phyloP scores from a whole-genome alignment of 2,113 vertebrate species.

The Eclectus roratus region DNA sequence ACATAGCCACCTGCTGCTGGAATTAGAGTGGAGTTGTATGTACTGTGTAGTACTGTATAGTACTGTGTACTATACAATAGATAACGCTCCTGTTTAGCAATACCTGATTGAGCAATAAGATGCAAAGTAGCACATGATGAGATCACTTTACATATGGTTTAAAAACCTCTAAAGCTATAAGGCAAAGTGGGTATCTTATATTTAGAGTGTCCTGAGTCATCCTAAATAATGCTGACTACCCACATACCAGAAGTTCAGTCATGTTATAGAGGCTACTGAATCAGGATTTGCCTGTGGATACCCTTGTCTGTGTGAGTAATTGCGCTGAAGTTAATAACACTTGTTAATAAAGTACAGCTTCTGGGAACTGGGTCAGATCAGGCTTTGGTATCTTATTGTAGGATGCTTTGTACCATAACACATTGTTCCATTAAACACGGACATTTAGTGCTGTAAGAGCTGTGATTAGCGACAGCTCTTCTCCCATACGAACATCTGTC shows the following conservation, averaged over 20 bases:
- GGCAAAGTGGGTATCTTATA: neutral
- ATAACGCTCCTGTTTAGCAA: slow-evolving; percentile 3
- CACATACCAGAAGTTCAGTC: neutral
- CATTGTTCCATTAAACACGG: neutral
- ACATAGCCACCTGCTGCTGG: neutral
- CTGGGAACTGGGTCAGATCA: slow-evolving; percentile 42
- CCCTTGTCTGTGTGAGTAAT: neutral
- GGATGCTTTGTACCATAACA: neutral
- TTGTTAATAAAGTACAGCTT: neutral
- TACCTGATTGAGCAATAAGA: neutral
- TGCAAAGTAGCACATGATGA: neutral
- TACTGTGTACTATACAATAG: neutral
- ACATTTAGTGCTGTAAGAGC: neutral
- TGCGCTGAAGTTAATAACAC: neutral
- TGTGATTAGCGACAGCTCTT: neutral
- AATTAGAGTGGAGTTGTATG: neutral
- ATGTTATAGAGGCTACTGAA: neutral
- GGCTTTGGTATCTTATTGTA: neutral
- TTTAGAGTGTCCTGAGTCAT: neutral
- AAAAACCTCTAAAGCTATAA: neutral
- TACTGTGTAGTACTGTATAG: neutral
- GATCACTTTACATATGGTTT: neutral
- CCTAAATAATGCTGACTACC: neutral
- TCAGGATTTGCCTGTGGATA: neutral
- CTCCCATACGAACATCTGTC: neutral